phyloP scores from a whole-genome alignment of 2,888 invertebrate genomes.

The Frankliniella fusca region DNA sequence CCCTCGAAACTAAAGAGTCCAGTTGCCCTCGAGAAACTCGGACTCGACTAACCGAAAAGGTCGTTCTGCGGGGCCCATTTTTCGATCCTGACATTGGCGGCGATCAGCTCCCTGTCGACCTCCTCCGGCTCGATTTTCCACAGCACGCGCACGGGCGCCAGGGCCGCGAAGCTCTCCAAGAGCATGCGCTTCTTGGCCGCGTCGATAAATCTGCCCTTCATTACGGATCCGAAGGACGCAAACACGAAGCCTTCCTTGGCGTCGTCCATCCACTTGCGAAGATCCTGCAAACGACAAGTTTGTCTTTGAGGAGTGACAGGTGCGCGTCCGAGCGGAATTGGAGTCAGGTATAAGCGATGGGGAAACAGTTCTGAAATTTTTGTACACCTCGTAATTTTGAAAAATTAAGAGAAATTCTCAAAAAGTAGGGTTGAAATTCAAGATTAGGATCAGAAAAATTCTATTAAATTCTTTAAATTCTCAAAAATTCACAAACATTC shows the following conservation, averaged over 20 bases:
- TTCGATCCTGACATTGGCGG: constrained; percentile 30
- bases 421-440: too few relatives aligned
- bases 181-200: not conserved
- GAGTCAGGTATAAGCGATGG: too few relatives aligned
- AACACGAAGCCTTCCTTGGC: constrained; percentile 44
- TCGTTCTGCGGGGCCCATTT: constrained; percentile 34
- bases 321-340: too few relatives aligned
- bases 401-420: too few relatives aligned
- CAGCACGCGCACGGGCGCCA: constrained; percentile 30
- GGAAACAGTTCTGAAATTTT: too few relatives aligned
- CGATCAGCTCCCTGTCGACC: not conserved
- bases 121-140: constrained; percentile 28
- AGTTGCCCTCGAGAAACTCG: not conserved
- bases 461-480: too few relatives aligned
- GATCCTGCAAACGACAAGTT: constrained; percentile 40
- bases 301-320: too few relatives aligned
- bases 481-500: too few relatives aligned
- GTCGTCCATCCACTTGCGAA: constrained; percentile 44
- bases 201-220: constrained; percentile 37
- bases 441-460: too few relatives aligned
- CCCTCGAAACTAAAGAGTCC: too few relatives aligned
- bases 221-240: constrained; percentile 46
- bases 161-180: constrained; percentile 15
- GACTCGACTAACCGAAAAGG: constrained; percentile 20
- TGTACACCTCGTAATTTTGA: too few relatives aligned